These are phyloP conservation scores for Drosophila nikananu DNA, from an alignment of 1,140 invertebrate genomes.

Conservation along the genomic window DNA sequence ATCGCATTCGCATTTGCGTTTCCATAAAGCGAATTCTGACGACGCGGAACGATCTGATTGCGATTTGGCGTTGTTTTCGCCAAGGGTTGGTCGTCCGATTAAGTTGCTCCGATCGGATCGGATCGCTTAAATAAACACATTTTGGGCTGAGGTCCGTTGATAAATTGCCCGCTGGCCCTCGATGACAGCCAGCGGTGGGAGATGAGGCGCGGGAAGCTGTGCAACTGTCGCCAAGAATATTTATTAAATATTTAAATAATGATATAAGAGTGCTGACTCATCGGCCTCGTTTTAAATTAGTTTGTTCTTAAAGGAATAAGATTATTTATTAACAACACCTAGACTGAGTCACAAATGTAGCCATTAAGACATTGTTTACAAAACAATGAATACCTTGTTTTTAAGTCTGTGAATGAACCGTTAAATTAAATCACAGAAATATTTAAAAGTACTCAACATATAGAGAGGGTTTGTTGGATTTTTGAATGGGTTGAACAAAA, in stretches of 20 bases:
- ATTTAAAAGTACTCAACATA: not conserved
- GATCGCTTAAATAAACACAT: constrained; percentile 71
- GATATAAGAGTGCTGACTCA: not conserved
- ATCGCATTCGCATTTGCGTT: constrained; percentile 36
- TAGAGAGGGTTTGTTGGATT: too few species aligned
- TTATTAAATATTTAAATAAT: constrained; percentile 30
- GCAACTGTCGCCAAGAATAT: constrained; percentile 48
- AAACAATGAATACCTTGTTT: constrained; percentile 11
- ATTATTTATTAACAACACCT: not conserved
- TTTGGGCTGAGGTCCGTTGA: constrained; percentile 58
- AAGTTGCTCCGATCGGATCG: constrained; percentile 52
- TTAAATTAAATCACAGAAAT: constrained; percentile 5
- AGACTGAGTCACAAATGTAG: not conserved
- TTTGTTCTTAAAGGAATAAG: not conserved
- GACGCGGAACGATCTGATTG: constrained; percentile 73
- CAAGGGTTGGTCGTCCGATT: constrained; percentile 61
- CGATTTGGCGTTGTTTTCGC: constrained; percentile 39
- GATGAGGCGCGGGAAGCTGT: constrained; percentile 34
- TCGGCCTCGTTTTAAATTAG: not conserved
- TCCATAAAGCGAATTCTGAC: constrained; percentile 76
- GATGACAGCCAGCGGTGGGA: constrained; percentile 52
- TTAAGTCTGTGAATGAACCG: not conserved
- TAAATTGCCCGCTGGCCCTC: constrained; percentile 61
- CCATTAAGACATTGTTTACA: not conserved
- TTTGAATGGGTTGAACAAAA: too few species aligned